Conservation (phyloP, 2,888 invertebrate genomes). For the Rhabditophanes sp. region DNA sequence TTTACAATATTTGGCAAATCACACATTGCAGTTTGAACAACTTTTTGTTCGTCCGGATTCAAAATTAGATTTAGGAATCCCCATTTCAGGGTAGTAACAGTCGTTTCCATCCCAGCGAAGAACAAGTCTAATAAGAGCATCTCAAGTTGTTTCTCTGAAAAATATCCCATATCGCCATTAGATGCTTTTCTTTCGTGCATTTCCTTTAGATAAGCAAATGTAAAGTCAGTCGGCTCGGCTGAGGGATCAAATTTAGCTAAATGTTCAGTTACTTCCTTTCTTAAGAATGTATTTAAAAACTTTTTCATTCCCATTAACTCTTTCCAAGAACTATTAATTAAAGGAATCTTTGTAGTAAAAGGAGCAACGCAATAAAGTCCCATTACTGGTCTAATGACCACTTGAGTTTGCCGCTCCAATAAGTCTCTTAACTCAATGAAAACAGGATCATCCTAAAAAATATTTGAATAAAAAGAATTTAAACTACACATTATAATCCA, state of each 20-base stretch:
- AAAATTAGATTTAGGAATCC: conserved; percentile 28
- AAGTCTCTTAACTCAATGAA: conserved; percentile 30
- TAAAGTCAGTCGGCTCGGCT: conserved; percentile 25
- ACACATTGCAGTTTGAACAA: conserved; percentile 29
- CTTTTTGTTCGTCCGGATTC: conserved; percentile 17
- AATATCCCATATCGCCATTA: conserved; percentile 21
- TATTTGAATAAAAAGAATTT: too few species aligned
- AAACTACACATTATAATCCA: too few species aligned
- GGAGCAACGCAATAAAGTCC: conserved; percentile 32
- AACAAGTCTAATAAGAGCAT: conserved; percentile 42
- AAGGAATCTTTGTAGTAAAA: conserved; percentile 24
- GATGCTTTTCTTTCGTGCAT: conserved; percentile 20
- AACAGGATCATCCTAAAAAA: conserved; percentile 21
- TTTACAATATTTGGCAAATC: conserved; percentile 14
- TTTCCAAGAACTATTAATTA: conserved; percentile 30
- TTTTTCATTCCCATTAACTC: conserved; percentile 22
- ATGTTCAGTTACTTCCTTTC: too few species aligned
- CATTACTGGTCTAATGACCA: conserved; percentile 10
- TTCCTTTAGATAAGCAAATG: conserved; percentile 35
- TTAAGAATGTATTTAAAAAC: conserved; percentile 23
- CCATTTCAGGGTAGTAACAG: conserved; percentile 43
- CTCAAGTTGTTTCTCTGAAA: conserved; percentile 35
- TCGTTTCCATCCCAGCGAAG: conserved; percentile 42
- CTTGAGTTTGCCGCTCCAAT: conserved; percentile 27
- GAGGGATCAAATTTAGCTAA: conserved; percentile 15